Evolutionary conservation across 2,888 invertebrate species (phyloP).

Genomic region (Drosophila koepferae): DNA sequence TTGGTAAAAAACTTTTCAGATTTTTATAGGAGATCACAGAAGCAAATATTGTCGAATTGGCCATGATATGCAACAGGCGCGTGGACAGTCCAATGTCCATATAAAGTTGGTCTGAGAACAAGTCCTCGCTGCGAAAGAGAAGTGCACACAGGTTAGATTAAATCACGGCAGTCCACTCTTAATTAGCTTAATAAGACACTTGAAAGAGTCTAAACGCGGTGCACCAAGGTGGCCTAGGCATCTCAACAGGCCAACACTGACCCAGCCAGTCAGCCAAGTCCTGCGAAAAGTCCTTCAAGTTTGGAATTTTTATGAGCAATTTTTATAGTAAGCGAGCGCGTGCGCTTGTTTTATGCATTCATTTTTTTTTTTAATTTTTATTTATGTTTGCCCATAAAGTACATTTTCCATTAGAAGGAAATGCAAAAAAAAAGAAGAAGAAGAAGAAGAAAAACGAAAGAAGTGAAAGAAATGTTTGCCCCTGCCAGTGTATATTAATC

Average conservation of each 20-base stretch:
- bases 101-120: slow-evolving; percentile 85
- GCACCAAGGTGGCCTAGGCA: slow-evolving; percentile 11
- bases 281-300: slow-evolving; percentile 34
- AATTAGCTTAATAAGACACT: slow-evolving; percentile 71
- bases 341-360: slow-evolving; percentile 56
- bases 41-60: slow-evolving; percentile 84
- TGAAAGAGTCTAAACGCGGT: slow-evolving; percentile 35
- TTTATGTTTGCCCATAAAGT: slow-evolving; percentile 71
- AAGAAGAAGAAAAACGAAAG: slow-evolving; percentile 10
- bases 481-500: slow-evolving; percentile 61
- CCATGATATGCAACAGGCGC: slow-evolving; percentile 83
- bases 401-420: slow-evolving; percentile 67
- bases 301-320: slow-evolving; percentile 60
- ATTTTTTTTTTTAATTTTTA: slow-evolving; percentile 36
- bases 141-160: slow-evolving; percentile 30
- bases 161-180: slow-evolving; percentile 39
- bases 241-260: neutral
- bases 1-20: slow-evolving; percentile 84
- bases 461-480: slow-evolving; percentile 19
- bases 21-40: slow-evolving; percentile 85
- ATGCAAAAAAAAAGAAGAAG: slow-evolving; percentile 12
- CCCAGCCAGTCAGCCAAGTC: neutral
- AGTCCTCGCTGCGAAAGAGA: slow-evolving; percentile 80
- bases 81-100: slow-evolving; percentile 84
- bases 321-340: slow-evolving; percentile 50